These are phyloP conservation scores for Rhopalosiphum maidis DNA, from an alignment of 1,140 invertebrate genomes.

Conservation along the genomic window DNA sequence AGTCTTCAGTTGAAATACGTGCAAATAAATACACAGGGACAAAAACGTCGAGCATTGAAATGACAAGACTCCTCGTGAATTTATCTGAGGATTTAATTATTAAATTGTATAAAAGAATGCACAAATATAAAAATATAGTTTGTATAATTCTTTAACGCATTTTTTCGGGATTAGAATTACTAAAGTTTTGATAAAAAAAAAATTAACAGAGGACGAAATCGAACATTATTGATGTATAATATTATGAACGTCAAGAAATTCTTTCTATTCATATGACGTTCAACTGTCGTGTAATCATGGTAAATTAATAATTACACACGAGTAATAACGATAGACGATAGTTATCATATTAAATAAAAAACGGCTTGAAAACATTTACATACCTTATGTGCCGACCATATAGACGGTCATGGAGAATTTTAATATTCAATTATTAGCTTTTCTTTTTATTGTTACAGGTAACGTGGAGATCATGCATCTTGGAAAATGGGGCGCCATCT, in stretches of 20 bases:
- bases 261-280: background rate
- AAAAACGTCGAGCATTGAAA: too few relatives aligned
- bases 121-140: background rate
- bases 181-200: background rate
- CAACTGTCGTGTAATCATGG: background rate
- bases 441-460: slow-evolving; percentile 66
- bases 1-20: too few relatives aligned
- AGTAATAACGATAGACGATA: too few relatives aligned
- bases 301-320: background rate
- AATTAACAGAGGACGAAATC: too few relatives aligned
- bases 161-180: background rate
- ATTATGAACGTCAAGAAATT: too few relatives aligned
- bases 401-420: background rate
- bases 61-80: too few relatives aligned
- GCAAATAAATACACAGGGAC: too few relatives aligned
- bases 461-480: slow-evolving; percentile 88
- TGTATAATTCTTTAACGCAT: background rate
- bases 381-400: background rate
- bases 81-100: too few relatives aligned
- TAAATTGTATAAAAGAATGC: background rate
- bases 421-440: background rate
- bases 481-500: slow-evolving; percentile 86
- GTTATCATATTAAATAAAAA: too few relatives aligned
- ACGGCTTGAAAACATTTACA: too few relatives aligned
- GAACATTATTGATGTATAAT: background rate